Evolutionary conservation across 2,888 invertebrate species (phyloP), one percentile per base, ranked within the genome.

Genomic region (Tetragonisca angustula): DNA sequence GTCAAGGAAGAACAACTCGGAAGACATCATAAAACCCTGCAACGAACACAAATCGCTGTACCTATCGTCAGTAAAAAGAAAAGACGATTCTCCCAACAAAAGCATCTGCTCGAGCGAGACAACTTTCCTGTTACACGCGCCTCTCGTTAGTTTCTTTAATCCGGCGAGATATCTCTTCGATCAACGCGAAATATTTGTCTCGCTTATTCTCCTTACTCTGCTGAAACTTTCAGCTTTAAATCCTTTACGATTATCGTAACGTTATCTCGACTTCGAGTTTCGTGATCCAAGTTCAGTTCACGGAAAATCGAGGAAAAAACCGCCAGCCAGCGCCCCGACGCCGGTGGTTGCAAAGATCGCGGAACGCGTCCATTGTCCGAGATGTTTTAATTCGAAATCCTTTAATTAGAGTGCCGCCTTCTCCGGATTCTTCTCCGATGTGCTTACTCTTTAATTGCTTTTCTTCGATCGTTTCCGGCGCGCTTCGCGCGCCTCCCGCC

Each of bases 371-470:
- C 68, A 68, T 76, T 59, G 50, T 59, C 67, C 68, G 80, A 84
- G 87, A 89, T 85, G 86, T 80, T 80, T 88, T 88, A 87, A 88
- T 82, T 87, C 72, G 85, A 85, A 84, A 86, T 89, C 85, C 79
- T 87, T 87, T 88, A 88, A 89, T 88, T 88, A 89, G 84, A 76
- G 72, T 83, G 72, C 52, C 72, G 77, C 52, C 64, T 70, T 61
- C 65, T 36, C 21, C 73, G 52, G 73, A 81, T 76, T 79, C 85
- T 73, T 68, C 71, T 71, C 65, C 71, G 85, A 85, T 77, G 87
- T 69, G 87, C 85, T 89, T 85, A 87, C 87, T 77, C 85, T 88
- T 89, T 88, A 88, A 88, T 88, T 88, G 86, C 87, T 89, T 88
- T 88, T 82, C 87, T 85, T 79, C 81, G 82, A 85, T 80, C 73